Evolutionary conservation across 2,113 vertebrate species (phyloP), one percentile per base, ranked within the genome.

Genomic region (Cyprinodon brontotheroides): DNA sequence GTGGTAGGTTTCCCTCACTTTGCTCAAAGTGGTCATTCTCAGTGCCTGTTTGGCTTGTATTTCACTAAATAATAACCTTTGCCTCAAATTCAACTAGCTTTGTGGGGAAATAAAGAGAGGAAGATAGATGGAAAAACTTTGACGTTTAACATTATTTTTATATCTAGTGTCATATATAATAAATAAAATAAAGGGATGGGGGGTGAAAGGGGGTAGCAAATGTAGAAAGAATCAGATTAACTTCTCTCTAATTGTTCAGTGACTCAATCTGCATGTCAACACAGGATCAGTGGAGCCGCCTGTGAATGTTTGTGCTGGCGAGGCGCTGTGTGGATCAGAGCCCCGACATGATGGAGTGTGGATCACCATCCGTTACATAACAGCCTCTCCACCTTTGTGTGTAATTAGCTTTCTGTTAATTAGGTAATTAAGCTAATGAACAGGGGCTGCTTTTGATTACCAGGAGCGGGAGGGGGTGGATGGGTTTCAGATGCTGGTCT

Each of bases 351-450:
- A 91, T 92, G 83, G 77, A 84, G 86, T 83, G 70, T 59, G 91
- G 90, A 94, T 92, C 90, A 81, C 80, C 90, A 93, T 92, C 90
- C 72, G 82, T 93, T 93, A 93, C 67, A 78, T 90, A 92, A 94
- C 86, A 88, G 79, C 72, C 89, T 90, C 90, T 92, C 85, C 85
- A 89, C 85, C 82, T 65, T 79, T 80, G 84, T 50, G 72, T 77
- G 40, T 94, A 93, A 95, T 95, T 94, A 94, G 92, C 92, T 82
- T 85, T 89, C 87, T 92, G 92, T 92, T 94, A 94, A 95, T 95
- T 92, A 92, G 92, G 89, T 93, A 93, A 94, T 94, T 93, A 93
- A 92, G 89, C 92, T 89, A 93, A 93, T 93, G 90, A 93, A 93
- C 82, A 85, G 89, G 85, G 89, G 89, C 89, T 83, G 79, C 88